phyloP scores from a whole-genome alignment of 2,113 vertebrate species.

The Quiscalus mexicanus region DNA sequence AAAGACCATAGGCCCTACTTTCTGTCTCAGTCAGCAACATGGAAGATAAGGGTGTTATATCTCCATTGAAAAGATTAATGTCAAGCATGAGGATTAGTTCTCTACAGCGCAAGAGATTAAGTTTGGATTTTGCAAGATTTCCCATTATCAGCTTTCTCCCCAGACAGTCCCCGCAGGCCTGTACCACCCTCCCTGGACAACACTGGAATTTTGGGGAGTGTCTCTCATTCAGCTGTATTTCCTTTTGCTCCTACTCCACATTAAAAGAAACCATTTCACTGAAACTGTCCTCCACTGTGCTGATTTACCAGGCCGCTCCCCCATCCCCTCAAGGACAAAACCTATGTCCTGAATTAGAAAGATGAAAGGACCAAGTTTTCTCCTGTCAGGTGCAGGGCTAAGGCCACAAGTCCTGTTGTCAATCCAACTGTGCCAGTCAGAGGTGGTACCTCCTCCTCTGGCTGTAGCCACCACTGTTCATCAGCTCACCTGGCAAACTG shows the following conservation, averaged over 20 bases:
- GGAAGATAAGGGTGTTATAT: constrained; percentile 43
- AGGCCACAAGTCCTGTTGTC: not conserved
- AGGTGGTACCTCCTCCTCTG: not conserved
- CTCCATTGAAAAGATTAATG: constrained; percentile 51
- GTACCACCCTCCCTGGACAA: not conserved
- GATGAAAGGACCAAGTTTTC: not conserved
- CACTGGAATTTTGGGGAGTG: not conserved
- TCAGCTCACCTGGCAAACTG: not conserved
- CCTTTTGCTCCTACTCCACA: not conserved
- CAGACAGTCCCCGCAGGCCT: not conserved
- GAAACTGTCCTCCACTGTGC: not conserved
- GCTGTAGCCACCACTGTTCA: not conserved
- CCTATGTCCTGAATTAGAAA: not conserved
- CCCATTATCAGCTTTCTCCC: constrained; percentile 12
- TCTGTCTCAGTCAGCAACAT: constrained; percentile 36
- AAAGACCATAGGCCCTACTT: constrained; percentile 1
- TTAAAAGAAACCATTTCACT: not conserved
- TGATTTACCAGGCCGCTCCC: not conserved
- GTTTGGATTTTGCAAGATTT: constrained; percentile 45
- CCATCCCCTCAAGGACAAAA: not conserved
- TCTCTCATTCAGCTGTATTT: not conserved
- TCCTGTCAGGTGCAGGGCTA: not conserved
- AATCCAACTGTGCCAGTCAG: not conserved
- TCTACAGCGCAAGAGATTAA: constrained; percentile 34
- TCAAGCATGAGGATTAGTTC: constrained; percentile 55